phyloP scores from a whole-genome alignment of 1,140 invertebrate genomes.

The Heliothis virescens region DNA sequence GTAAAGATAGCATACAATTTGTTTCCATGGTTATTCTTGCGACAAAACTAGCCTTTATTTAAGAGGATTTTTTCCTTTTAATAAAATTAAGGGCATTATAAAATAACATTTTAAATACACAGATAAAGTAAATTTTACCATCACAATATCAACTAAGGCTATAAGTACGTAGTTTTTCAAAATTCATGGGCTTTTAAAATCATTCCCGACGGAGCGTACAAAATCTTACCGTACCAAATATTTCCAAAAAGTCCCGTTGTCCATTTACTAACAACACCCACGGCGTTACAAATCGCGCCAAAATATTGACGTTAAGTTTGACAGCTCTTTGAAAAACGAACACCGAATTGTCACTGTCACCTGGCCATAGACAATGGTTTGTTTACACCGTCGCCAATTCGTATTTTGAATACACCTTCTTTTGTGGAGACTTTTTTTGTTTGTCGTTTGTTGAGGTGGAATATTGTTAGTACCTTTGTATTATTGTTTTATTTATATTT shows the following conservation, averaged over 20 bases:
- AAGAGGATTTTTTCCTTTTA: too few species aligned
- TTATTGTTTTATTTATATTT: slow-evolving; percentile 55
- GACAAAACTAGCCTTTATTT: too few species aligned
- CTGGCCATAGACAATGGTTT: slow-evolving; percentile 74
- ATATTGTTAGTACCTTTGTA: slow-evolving; percentile 53
- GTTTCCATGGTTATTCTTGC: too few species aligned
- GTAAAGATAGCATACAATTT: too few species aligned
- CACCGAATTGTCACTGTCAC: slow-evolving; percentile 66
- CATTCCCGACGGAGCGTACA: slow-evolving; percentile 8
- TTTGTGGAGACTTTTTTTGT: slow-evolving; percentile 53
- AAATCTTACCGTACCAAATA: slow-evolving; percentile 1
- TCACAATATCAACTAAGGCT: background rate
- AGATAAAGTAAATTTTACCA: background rate
- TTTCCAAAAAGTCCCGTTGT: slow-evolving; percentile 4
- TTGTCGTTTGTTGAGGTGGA: slow-evolving; percentile 46
- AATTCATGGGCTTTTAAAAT: background rate
- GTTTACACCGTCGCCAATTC: slow-evolving; percentile 75
- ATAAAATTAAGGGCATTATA: too few species aligned
- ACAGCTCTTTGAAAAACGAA: slow-evolving; percentile 70
- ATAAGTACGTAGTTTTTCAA: background rate
- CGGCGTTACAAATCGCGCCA: slow-evolving; percentile 80
- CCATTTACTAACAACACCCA: slow-evolving; percentile 52
- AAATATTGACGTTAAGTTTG: slow-evolving; percentile 82
- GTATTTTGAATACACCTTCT: slow-evolving; percentile 55
- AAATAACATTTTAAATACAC: too few species aligned